Base-by-base conservation (phyloP, 2,113 vertebrate genomes). In the Murina feae region DNA sequence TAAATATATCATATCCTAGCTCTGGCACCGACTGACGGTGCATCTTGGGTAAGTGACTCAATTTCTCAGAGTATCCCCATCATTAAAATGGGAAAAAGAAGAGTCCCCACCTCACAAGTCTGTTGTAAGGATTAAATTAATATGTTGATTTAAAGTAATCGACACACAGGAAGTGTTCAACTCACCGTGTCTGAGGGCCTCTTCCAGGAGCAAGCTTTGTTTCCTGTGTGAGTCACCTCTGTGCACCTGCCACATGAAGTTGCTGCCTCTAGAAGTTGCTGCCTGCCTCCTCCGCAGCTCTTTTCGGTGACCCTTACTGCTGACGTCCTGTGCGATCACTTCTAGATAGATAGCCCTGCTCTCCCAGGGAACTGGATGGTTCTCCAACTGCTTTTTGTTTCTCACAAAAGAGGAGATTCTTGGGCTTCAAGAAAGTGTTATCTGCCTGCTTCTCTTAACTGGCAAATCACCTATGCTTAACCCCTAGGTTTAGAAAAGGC, bases 61-160 rank as follows among this genome's bases (percentile, higher is more conserved):
- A 25, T 8, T 76, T 69, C 23, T 37, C 66, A 71, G 75, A 51
- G n/a, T 49, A 53, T 85, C 37, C 11, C 37, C 63, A 63, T 53
- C 13, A 92, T 95, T 93, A 55, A 91, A 90, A 76, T 53, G 20
- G 28, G 47, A 68, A 71, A 71, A 81, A 66, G 25, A 91, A 71
- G 39, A 74, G 2, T 55, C n/a, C 28, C 30, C 5, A 53, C 12
- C 6, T 79, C 20, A 35, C 37, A 47, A 44, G 18, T 51, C 44
- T 82, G 6, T 74, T 55, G n/a, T 69, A 4, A 94, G 37, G 76
- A 68, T 86, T 75, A 53, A 71, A 85, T 72, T 60, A 58, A 39
- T 51, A 37, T 35, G 20, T 65, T 79, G 47, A 42, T 83, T 85
- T 88, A 90, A 88, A 60, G 7, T 51, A 63, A 91, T 63, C 28